Conservation (phyloP, 2,113 vertebrate genomes). For the Eptatretus burgeri region DNA sequence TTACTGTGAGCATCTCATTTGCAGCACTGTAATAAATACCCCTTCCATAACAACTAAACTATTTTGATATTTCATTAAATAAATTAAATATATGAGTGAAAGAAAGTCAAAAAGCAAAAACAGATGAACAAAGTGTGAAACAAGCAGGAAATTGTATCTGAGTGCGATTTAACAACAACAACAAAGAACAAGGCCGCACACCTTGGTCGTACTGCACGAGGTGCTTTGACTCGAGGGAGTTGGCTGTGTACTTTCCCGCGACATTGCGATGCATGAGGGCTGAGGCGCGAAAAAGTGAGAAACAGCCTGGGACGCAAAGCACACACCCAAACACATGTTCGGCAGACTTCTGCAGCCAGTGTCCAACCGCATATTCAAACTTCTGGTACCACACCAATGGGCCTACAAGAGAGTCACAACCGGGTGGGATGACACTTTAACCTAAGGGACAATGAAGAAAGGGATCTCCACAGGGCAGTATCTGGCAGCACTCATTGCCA, state of each 20-base stretch:
- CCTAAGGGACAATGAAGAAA: not conserved
- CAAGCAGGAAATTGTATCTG: no score
- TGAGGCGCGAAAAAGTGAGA: conserved; percentile 29
- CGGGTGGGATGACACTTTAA: not conserved
- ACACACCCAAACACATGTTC: conserved; percentile 36
- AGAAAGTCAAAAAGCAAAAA: no score
- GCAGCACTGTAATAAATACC: no score
- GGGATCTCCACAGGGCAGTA: not conserved
- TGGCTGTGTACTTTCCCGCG: conserved; percentile 29
- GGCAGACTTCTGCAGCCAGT: conserved; percentile 37
- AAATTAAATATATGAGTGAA: no score
- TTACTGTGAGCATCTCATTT: no score
- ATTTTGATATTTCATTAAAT: no score
- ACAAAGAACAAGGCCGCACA: conserved; percentile 10
- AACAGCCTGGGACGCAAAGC: conserved; percentile 36
- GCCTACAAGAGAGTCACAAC: conserved; percentile 14
- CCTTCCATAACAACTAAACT: no score
- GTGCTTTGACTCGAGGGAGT: conserved; percentile 19
- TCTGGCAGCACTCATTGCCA: not conserved
- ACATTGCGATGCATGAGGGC: conserved; percentile 39
- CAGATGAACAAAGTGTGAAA: no score
- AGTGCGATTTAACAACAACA: no score
- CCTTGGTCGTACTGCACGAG: conserved; percentile 37
- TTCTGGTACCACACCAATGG: conserved; percentile 47
- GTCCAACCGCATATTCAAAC: conserved; percentile 37